These are phyloP conservation scores for Barnardius zonarius DNA, from an alignment of 2,113 vertebrate species.

Conservation along the genomic window DNA sequence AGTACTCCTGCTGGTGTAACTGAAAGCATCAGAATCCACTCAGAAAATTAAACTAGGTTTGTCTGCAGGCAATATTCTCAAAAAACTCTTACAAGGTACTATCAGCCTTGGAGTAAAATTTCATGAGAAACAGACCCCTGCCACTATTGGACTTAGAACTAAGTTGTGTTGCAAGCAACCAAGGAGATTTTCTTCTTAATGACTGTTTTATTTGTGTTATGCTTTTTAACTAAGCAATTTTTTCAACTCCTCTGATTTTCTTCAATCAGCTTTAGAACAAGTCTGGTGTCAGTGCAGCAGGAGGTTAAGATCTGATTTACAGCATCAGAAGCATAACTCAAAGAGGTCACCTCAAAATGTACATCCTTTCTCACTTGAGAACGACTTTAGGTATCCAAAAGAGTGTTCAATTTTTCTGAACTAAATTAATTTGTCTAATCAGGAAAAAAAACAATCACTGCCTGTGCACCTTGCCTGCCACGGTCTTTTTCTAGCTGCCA, in stretches of 20 bases:
- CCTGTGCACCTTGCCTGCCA: background rate
- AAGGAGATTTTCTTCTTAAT: background rate
- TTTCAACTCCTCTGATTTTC: background rate
- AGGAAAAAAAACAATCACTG: background rate
- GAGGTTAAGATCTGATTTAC: background rate
- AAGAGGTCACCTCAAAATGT: background rate
- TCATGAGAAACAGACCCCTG: background rate
- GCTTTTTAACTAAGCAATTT: background rate
- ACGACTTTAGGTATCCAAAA: background rate
- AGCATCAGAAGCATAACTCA: background rate
- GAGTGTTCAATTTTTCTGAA: background rate
- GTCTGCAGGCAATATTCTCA: background rate
- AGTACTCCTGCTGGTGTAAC: background rate
- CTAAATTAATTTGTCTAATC: background rate
- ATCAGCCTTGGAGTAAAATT: background rate
- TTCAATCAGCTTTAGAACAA: background rate
- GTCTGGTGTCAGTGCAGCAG: background rate
- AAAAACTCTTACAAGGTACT: background rate
- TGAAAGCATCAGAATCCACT: background rate
- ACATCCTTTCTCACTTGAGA: background rate
- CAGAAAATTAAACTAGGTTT: background rate
- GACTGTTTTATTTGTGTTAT: background rate
- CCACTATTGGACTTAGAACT: background rate
- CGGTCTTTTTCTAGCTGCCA: background rate
- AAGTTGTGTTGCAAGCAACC: background rate